Conservation (phyloP, 2,888 invertebrate genomes). For the Clistopyga incitator region DNA sequence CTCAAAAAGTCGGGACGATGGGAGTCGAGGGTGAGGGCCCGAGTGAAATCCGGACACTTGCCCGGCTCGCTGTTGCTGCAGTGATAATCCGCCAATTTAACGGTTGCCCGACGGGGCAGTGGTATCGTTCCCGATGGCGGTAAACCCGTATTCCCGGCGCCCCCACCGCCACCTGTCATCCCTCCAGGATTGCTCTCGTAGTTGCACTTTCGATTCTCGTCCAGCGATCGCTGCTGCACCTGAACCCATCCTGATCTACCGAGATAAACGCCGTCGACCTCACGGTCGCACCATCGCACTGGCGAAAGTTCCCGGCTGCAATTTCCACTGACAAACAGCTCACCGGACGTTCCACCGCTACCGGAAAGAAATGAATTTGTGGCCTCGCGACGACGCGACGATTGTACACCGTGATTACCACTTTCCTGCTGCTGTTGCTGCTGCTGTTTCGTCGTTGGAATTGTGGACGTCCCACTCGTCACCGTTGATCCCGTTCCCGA, state of each 20-base stretch:
- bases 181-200: conserved; percentile 75
- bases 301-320: conserved; percentile 86
- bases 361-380: conserved; percentile 80
- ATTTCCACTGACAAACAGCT: conserved; percentile 83
- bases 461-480: conserved; percentile 77
- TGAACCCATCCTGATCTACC: conserved; percentile 87
- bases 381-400: conserved; percentile 78
- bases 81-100: conserved; percentile 86
- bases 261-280: conserved; percentile 87
- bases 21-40: conserved; percentile 73
- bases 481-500: conserved; percentile 58
- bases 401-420: conserved; percentile 75
- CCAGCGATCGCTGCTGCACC: conserved; percentile 86
- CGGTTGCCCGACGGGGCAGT: conserved; percentile 83
- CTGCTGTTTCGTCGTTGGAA: conserved; percentile 77
- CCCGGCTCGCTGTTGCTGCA: conserved; percentile 83
- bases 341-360: conserved; percentile 84
- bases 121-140: conserved; percentile 81
- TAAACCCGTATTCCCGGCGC: conserved; percentile 69
- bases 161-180: conserved; percentile 67
- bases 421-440: conserved; percentile 70
- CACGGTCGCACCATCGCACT: conserved; percentile 87
- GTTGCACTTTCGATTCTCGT: conserved; percentile 84
- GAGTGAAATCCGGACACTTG: conserved; percentile 76
- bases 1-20: conserved; percentile 81